Base-by-base conservation (phyloP, 2,888 invertebrate species). In the Mythimna vitellina region DNA sequence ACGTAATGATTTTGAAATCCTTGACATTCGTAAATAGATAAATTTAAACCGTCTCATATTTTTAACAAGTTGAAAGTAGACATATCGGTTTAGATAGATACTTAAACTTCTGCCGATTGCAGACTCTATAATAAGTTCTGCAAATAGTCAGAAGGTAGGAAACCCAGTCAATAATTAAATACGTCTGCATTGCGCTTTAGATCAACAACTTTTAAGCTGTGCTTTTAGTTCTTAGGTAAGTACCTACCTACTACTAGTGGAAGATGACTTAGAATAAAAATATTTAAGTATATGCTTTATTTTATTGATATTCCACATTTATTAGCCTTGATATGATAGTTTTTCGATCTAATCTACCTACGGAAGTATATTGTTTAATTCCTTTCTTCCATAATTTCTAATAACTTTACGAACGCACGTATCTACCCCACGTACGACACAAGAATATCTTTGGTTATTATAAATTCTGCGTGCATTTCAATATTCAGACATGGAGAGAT, bases 131-230 rank as follows among this genome's bases (percentile, higher is more conserved):
- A 57, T 57, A 32, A n/a, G n/a, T 51, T 71, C 57, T 53, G 51
- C 72, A 53, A 46, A 58, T 71, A 81, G 29, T 29, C 29, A 29
- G 25, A 62, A 46, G 20, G 29, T 58, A 54, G 1, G 5, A 46
- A 17, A 38, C 49, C 29, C 14, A 25, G n/a, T 65, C 58, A n/a
- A 60, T 60, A 42, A 20, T 14, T 74, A 10, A 17, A 46, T 62
- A 51, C 38, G 29, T 80, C 65, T 49, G 66, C 66, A 76, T 60
- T 81, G 65, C 58, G 75, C 20, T 38, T 75, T 49, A 64, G 29
- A 46, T 74, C 53, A 73, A 46, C 35, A 5, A 20, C 17, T 46
- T 46, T 7, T 20, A 46, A 22, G 22, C 25, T n/a, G 17, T 35
- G 17, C 9, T 42, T 32, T 46, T 17, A 75, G 32, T 65, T 22